Conservation (phyloP, 2,888 invertebrate species). For the Eupithecia centaureata region DNA sequence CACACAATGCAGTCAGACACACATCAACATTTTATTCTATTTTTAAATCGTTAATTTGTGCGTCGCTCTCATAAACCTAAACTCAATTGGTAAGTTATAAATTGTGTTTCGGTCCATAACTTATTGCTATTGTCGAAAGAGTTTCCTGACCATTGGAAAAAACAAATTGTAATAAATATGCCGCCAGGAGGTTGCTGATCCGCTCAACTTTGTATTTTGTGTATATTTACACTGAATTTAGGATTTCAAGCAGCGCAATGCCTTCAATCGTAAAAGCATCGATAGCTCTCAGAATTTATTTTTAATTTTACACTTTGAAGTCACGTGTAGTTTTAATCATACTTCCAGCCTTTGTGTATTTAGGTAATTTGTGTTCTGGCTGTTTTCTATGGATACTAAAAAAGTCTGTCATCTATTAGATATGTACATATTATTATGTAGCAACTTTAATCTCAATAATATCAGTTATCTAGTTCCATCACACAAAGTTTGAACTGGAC, state of each 20-base stretch:
- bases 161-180: constrained; percentile 22
- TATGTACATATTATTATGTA: too few relatives aligned
- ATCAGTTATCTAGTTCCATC: too few relatives aligned
- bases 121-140: constrained; percentile 24
- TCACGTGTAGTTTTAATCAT: not conserved
- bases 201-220: constrained; percentile 10
- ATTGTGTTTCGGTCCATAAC: constrained; percentile 25
- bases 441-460: too few relatives aligned
- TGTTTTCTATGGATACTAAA: too few relatives aligned
- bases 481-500: too few relatives aligned
- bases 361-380: too few relatives aligned
- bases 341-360: too few relatives aligned
- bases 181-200: constrained; percentile 25
- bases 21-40: not conserved
- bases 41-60: not conserved
- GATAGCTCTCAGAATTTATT: not conserved
- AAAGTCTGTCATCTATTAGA: too few relatives aligned
- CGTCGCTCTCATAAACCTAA: not conserved
- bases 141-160: constrained; percentile 14
- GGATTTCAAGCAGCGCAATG: not conserved
- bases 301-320: not conserved
- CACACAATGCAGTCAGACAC: not conserved
- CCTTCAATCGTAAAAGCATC: not conserved
- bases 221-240: not conserved
- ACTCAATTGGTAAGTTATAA: constrained; percentile 28